Evolutionary conservation across 2,797 vertebrate genomes (phyloP).

Genomic region (Cuniculus paca): DNA sequence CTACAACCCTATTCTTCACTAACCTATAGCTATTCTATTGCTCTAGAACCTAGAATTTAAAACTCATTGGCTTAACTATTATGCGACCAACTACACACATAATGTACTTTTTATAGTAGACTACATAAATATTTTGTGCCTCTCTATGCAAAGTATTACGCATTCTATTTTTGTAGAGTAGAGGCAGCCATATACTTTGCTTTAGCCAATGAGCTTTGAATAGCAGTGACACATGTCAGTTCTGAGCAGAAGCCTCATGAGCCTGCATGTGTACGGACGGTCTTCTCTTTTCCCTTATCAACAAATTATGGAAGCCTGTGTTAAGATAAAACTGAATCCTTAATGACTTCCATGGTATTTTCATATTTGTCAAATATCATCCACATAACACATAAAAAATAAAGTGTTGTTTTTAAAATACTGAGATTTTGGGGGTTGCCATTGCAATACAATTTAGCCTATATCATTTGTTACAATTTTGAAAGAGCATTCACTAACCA

Average conservation of each 20-base stretch:
- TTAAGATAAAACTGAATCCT: not conserved
- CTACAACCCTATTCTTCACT: not conserved
- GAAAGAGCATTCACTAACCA: not conserved
- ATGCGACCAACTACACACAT: not conserved
- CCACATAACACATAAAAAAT: not conserved
- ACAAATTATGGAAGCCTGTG: not conserved
- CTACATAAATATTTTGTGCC: not conserved
- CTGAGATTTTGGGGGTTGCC: not conserved
- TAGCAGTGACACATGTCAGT: not conserved
- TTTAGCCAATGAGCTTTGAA: not conserved
- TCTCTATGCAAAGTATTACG: not conserved
- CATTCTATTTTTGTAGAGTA: not conserved
- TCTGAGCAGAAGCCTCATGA: not conserved
- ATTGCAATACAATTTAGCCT: not conserved
- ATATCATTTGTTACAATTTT: not conserved
- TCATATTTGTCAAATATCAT: not conserved
- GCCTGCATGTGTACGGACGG: not conserved
- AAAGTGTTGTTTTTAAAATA: constrained; percentile 13
- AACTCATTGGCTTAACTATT: not conserved
- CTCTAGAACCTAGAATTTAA: not conserved
- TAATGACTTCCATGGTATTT: not conserved
- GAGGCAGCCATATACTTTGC: not conserved
- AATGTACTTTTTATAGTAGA: not conserved
- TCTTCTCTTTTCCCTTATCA: not conserved
- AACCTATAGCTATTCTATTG: not conserved